These are phyloP conservation scores for Plotosus lineatus DNA, from an alignment of 2,113 vertebrate genomes.

Conservation along the genomic window DNA sequence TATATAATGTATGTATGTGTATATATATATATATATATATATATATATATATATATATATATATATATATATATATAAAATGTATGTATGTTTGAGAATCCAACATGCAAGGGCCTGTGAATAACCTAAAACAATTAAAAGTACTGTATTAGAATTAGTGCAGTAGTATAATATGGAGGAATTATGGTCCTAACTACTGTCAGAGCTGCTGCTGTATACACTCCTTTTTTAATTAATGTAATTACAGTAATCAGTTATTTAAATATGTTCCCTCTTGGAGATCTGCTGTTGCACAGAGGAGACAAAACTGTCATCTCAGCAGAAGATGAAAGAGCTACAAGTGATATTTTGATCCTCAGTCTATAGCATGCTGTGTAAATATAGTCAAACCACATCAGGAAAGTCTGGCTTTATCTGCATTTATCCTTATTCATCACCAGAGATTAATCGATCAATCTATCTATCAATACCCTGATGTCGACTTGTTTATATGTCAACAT, in stretches of 20 bases:
- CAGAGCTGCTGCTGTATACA: too few species aligned
- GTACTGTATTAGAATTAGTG: not conserved
- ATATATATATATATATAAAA: too few species aligned
- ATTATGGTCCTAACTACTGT: not conserved
- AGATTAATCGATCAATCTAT: too few species aligned
- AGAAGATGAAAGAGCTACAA: not conserved
- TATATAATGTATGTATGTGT: too few species aligned
- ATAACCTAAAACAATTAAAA: not conserved
- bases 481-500: too few species aligned
- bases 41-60: too few species aligned
- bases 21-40: too few species aligned
- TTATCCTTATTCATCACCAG: not conserved
- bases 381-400: not conserved
- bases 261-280: not conserved
- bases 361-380: not conserved
- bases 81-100: too few species aligned
- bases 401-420: not conserved
- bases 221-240: too few species aligned
- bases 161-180: not conserved
- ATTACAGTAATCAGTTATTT: too few species aligned
- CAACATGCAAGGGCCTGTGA: too few species aligned
- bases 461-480: too few species aligned
- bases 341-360: constrained; percentile 9
- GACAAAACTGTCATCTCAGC: constrained; percentile 10
- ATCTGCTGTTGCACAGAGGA: not conserved